Conservation (phyloP, 2,888 invertebrate species). For the Carterocephalus palaemon region DNA sequence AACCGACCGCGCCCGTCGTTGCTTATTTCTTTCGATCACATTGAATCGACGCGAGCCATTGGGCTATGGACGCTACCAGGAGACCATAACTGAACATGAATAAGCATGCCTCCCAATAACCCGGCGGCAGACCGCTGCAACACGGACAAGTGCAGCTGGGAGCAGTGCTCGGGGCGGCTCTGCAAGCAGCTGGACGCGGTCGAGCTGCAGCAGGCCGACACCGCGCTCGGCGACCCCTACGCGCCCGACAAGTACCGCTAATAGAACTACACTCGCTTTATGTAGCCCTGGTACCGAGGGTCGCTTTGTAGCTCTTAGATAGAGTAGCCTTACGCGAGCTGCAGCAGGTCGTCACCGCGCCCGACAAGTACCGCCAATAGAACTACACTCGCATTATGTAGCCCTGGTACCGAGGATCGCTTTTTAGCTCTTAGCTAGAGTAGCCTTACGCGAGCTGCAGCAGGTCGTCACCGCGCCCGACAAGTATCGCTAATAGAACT, state of each 20-base stretch:
- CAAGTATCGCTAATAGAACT: constrained; percentile 39
- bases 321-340: too few species aligned
- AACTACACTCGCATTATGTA: too few species aligned
- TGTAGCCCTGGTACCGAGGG: too few species aligned
- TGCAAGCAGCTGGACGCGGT: constrained; percentile 67
- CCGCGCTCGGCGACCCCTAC: constrained; percentile 34
- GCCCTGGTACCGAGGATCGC: too few species aligned
- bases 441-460: constrained; percentile 63
- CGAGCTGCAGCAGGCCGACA: constrained; percentile 58
- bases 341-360: constrained; percentile 51
- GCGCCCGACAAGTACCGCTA: constrained; percentile 39
- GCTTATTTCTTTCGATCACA: too few species aligned
- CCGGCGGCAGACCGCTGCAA: constrained; percentile 65
- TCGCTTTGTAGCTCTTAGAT: too few species aligned
- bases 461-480: constrained; percentile 48
- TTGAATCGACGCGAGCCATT: too few species aligned
- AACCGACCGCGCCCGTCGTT: too few species aligned
- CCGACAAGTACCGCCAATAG: constrained; percentile 25
- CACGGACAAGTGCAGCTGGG: constrained; percentile 69
- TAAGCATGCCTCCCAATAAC: constrained; percentile 3
- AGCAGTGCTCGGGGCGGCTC: constrained; percentile 69
- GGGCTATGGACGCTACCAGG: too few species aligned
- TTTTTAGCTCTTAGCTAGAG: too few species aligned
- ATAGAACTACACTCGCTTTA: too few species aligned
- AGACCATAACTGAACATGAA: too few species aligned